These are phyloP conservation scores for Sycobia sp. DNA, from an alignment of 1,140 invertebrate species.

Conservation along the genomic window DNA sequence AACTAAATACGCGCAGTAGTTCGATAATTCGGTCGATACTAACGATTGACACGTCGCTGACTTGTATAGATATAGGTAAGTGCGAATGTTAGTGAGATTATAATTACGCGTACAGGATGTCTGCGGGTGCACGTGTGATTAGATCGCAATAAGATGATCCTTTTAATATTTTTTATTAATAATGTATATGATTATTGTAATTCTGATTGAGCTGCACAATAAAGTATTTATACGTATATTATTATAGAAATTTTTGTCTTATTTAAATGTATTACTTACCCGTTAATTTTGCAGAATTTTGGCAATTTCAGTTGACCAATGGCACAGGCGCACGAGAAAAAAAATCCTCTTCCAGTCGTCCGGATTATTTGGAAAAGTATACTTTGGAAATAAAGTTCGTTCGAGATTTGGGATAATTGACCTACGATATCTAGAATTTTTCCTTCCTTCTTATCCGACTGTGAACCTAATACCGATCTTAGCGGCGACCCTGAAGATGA, in stretches of 20 bases:
- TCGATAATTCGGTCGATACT: conserved; percentile 16
- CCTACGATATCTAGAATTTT: no score
- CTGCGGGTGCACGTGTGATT: conserved; percentile 20
- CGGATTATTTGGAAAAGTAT: no score
- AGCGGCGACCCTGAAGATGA: no score
- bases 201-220: conserved; percentile 27
- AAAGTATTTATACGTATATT: conserved; percentile 35
- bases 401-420: no score
- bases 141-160: conserved; percentile 9
- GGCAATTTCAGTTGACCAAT: no score
- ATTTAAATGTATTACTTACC: no score
- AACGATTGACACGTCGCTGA: conserved; percentile 6
- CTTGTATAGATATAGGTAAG: conserved; percentile 25
- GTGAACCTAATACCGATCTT: no score
- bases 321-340: no score
- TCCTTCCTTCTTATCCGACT: no score
- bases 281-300: no score
- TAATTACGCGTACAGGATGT: conserved; percentile 2
- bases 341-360: no score
- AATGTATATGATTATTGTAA: conserved; percentile 28
- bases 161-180: conserved; percentile 35
- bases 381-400: no score
- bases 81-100: conserved; percentile 23
- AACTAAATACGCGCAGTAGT: conserved; percentile 10
- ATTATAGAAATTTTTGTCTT: background rate